Conservation (phyloP, 2,113 vertebrate genomes). For the Scomber japonicus region DNA sequence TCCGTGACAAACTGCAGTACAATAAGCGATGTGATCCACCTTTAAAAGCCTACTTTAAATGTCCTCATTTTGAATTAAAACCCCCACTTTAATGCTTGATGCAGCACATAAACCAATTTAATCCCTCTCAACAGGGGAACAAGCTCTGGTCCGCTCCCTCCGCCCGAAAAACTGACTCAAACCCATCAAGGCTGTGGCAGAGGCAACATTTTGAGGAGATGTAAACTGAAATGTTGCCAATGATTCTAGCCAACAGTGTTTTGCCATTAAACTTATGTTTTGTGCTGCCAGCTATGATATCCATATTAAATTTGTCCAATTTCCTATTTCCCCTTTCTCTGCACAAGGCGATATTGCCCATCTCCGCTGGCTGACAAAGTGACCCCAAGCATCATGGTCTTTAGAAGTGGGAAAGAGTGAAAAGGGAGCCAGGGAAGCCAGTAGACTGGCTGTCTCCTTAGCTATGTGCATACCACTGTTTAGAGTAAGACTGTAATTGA, state of each 20-base stretch:
- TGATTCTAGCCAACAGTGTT: slow-evolving; percentile 7
- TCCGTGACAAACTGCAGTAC: neutral
- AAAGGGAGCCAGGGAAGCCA: slow-evolving; percentile 57
- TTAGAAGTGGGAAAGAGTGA: slow-evolving; percentile 56
- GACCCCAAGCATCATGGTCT: slow-evolving; percentile 52
- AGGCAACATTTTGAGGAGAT: slow-evolving; percentile 3
- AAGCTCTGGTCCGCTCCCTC: slow-evolving; percentile 6
- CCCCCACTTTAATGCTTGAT: slow-evolving; percentile 10
- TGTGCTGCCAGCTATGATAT: slow-evolving; percentile 26
- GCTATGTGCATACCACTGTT: slow-evolving; percentile 74
- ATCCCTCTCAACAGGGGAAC: slow-evolving; percentile 3
- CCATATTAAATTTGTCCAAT: slow-evolving; percentile 38
- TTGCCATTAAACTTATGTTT: slow-evolving; percentile 32
- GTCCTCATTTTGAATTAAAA: neutral
- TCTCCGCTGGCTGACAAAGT: slow-evolving; percentile 49
- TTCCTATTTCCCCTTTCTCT: neutral
- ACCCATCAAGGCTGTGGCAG: slow-evolving; percentile 20
- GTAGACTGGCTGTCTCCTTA: slow-evolving; percentile 78
- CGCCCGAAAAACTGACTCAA: slow-evolving; percentile 26
- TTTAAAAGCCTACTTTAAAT: neutral
- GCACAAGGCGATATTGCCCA: slow-evolving; percentile 28
- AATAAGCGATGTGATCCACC: neutral
- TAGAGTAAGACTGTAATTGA: slow-evolving; percentile 81
- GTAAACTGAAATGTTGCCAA: slow-evolving; percentile 12
- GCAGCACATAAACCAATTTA: slow-evolving; percentile 27